phyloP scores from a whole-genome alignment of 2,113 vertebrate species.

The Chamaetylas fuelleborni region DNA sequence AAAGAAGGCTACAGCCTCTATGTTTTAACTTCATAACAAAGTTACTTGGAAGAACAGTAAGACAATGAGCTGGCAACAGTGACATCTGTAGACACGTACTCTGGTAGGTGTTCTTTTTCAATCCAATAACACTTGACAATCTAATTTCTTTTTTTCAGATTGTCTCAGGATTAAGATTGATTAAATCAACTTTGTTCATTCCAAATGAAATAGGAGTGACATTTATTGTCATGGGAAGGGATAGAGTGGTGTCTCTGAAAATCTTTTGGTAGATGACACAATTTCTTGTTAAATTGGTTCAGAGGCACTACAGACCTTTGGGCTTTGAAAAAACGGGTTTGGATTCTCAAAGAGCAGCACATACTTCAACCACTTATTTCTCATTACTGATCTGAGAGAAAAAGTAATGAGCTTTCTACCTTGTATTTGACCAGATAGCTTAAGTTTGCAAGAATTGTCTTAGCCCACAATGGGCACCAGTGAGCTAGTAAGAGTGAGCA shows the following conservation, averaged over 20 bases:
- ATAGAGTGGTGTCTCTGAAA: background rate
- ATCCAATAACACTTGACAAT: background rate
- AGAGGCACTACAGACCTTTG: background rate
- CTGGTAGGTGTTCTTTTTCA: background rate
- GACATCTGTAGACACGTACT: background rate
- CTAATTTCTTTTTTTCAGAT: background rate
- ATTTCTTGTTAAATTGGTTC: background rate
- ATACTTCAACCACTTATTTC: background rate
- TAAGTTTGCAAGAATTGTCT: background rate
- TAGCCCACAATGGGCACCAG: background rate
- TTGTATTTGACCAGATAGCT: background rate
- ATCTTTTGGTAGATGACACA: background rate
- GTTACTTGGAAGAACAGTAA: background rate
- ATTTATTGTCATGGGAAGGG: background rate
- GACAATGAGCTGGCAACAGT: background rate
- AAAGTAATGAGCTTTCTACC: background rate
- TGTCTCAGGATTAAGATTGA: background rate
- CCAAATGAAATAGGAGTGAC: background rate
- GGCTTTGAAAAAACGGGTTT: background rate
- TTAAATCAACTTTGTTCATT: slow-evolving; percentile 2
- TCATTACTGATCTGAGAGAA: background rate
- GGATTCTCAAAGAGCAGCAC: background rate
- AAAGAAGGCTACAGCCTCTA: background rate
- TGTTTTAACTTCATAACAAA: background rate
- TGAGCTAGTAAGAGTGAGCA: background rate